Percentiles rank a stretch among this genome's conserved stretches.
Evolutionary conservation across 2,113 vertebrate genomes (phyloP).

Genomic region (Spea bombifrons): DNA sequence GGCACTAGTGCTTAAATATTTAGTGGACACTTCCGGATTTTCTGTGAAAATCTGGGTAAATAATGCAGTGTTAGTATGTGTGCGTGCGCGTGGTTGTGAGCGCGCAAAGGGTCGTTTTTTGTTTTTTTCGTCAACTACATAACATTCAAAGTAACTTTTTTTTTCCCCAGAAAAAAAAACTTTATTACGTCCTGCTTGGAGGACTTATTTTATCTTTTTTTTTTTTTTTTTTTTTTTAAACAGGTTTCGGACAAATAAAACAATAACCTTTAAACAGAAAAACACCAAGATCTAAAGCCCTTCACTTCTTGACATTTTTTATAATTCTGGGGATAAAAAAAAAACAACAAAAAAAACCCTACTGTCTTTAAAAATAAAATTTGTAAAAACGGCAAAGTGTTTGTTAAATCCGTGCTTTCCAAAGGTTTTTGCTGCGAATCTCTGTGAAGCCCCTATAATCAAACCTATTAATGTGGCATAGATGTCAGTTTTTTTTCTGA

Average conservation of each 20-base stretch:
- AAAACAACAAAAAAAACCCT: no score
- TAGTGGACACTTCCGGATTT: slow-evolving; percentile 79
- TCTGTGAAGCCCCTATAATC: background rate
- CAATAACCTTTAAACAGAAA: no score
- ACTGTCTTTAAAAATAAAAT: no score
- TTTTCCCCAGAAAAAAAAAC: background rate
- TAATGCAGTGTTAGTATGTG: slow-evolving; percentile 53
- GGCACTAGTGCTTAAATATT: slow-evolving; percentile 63
- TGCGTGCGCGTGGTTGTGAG: slow-evolving; percentile 20
- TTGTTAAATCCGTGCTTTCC: background rate
- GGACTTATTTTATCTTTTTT: slow-evolving; percentile 60
- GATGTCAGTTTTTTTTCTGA: background rate
- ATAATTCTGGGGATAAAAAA: no score
- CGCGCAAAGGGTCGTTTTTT: slow-evolving; percentile 57
- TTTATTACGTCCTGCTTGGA: slow-evolving; percentile 43
- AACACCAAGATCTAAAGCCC: no score
- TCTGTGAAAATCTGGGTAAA: slow-evolving; percentile 89
- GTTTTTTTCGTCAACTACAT: slow-evolving; percentile 59
- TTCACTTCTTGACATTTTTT: no score
- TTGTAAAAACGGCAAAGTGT: no score
- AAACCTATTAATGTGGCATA: background rate
- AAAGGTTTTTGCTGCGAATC: background rate
- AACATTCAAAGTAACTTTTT: background rate
- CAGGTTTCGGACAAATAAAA: no score
- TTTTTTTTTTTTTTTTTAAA: no score